These are phyloP conservation scores for Sander lucioperca DNA, from an alignment of 2,113 vertebrate species.

Conservation along the genomic window DNA sequence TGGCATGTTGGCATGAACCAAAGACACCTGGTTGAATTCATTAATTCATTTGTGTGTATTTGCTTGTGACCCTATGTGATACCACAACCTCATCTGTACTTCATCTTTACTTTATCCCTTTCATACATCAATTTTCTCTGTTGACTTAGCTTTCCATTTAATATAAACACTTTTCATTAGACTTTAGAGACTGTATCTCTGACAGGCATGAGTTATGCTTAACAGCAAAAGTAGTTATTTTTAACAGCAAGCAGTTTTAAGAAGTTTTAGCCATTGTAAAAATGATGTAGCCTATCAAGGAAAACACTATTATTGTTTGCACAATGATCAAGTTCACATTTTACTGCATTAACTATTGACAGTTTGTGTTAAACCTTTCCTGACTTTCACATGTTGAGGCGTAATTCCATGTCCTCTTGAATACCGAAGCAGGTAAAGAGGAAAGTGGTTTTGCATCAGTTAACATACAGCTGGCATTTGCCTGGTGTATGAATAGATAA, in stretches of 20 bases:
- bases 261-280: neutral
- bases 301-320: neutral
- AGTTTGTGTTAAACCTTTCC: neutral
- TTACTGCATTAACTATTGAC: neutral
- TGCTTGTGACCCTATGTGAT: slow-evolving; percentile 20
- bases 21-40: slow-evolving; percentile 26
- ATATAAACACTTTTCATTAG: neutral
- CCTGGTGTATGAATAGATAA: neutral
- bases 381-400: neutral
- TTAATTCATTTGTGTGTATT: slow-evolving; percentile 40
- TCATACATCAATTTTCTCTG: neutral
- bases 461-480: neutral
- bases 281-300: neutral
- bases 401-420: neutral
- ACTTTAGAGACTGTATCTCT: neutral
- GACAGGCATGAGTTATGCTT: neutral
- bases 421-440: neutral
- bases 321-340: neutral
- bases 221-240: neutral
- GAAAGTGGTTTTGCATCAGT: slow-evolving; percentile 5
- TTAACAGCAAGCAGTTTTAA: neutral
- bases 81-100: neutral
- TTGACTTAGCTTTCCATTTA: neutral
- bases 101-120: neutral
- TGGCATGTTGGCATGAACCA: slow-evolving; percentile 34